Percentiles rank a stretch among this genome's conserved stretches.
phyloP scores from a whole-genome alignment of 2,888 invertebrate species.

The Dasypogon diadema region DNA sequence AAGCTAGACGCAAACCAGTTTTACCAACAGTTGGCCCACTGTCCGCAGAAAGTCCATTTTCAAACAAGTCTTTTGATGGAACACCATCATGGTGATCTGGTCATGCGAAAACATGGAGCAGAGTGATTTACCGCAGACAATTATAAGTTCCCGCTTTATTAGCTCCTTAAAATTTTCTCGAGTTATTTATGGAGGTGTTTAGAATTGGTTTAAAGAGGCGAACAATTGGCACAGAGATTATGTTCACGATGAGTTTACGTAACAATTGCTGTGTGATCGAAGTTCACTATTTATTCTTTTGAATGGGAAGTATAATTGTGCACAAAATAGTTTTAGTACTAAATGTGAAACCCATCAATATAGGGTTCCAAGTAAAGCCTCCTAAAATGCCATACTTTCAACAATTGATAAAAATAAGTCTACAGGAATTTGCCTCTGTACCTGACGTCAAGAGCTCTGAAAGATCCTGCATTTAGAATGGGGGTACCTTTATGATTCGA shows the following conservation, averaged over 20 bases:
- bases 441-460: no score
- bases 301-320: no score
- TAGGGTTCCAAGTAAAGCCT: no score
- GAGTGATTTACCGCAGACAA: conserved; percentile 7
- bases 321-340: no score
- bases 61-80: background rate
- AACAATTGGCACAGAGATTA: background rate
- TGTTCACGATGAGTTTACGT: background rate
- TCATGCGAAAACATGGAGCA: conserved; percentile 15
- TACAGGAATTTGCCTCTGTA: no score
- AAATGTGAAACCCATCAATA: no score
- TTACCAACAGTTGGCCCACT: background rate
- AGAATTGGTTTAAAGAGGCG: conserved; percentile 13
- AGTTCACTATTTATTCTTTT: no score
- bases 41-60: background rate
- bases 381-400: no score
- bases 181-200: conserved; percentile 20
- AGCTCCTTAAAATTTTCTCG: conserved; percentile 18
- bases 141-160: conserved; percentile 26
- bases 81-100: background rate
- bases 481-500: no score
- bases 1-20: conserved; percentile 15
- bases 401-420: no score
- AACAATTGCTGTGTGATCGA: no score
- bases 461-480: no score